Base-by-base conservation (phyloP, 2,113 vertebrate species). In the Pachycephala philippinensis region DNA sequence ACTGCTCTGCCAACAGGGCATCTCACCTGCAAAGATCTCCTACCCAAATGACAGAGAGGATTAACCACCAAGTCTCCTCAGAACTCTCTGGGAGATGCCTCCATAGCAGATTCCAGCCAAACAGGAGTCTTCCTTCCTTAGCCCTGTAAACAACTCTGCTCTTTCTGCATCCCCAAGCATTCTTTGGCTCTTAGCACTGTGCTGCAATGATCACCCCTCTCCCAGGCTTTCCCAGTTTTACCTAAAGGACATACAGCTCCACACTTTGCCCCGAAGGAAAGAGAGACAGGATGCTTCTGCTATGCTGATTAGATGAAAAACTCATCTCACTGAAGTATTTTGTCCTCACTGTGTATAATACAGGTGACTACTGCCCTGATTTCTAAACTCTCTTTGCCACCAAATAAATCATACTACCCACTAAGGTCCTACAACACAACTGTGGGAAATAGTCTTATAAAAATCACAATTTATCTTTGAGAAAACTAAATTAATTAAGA, bases 211-310 rank as follows among this genome's bases (percentile, higher is more conserved):
- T 39, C n/a, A n/a, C 11, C 44, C 28, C 82, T 44, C 13, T 81
- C 42, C 26, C 45, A 28, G 68, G 57, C 10, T 54, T 35, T 10
- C 57, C 50, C 39, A 26, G 21, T 23, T 60, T 66, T 22, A 64
- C 54, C 59, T 28, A 22, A 45, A 39, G 44, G 35, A 45, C 0
- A 0, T 10, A 10, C 0, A 3, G 49, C 28, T 64, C 49, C 33
- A 49, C 33, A 3, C 49, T 61, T 42, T 12, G 22, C 28, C 5
- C 37, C 3, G 12, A 70, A 7, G 45, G n/a, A 77, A 80, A 70
- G 4, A 74, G 45, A 59, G 50, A 49, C 54, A 64, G 39, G n/a
- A 59, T 22, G 42, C 20, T 56, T 39, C 65, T 63, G 5, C 16
- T 53, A 1, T 4, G 10, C 10, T 37, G 44, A 14, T 19, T 13